Percentiles rank a stretch among this genome's conserved stretches.
Conservation (phyloP, 2,888 invertebrate species). For the Lapara coniferarum region DNA sequence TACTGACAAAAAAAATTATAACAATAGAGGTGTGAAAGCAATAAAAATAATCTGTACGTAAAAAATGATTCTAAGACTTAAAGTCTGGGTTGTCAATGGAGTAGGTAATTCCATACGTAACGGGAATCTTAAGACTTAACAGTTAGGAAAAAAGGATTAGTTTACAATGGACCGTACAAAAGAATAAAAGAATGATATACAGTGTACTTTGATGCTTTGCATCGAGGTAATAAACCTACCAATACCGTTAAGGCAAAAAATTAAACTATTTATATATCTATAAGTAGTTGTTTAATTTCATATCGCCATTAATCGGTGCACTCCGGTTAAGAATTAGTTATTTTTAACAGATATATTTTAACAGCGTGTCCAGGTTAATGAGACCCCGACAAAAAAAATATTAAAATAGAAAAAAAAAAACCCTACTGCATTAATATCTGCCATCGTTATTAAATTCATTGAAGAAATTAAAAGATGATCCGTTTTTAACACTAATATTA, state of each 20-base stretch:
- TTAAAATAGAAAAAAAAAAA: too few species aligned
- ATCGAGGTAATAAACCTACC: not conserved
- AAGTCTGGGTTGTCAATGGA: slow-evolving; percentile 4
- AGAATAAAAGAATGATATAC: not conserved
- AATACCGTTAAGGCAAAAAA: slow-evolving; percentile 5
- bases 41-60: slow-evolving; percentile 3
- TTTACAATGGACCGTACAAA: not conserved
- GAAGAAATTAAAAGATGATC: too few species aligned
- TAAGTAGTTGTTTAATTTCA: not conserved
- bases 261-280: not conserved
- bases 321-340: not conserved
- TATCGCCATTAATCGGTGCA: not conserved
- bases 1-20: not conserved
- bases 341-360: not conserved
- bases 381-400: too few species aligned
- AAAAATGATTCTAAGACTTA: not conserved
- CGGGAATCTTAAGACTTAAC: not conserved
- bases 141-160: slow-evolving; percentile 4
- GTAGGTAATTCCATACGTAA: slow-evolving; percentile 4
- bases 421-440: too few species aligned
- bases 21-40: slow-evolving; percentile 10
- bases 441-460: too few species aligned
- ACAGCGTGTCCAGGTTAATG: too few species aligned
- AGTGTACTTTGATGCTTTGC: not conserved
- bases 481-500: too few species aligned